Evolutionary conservation across 1,140 invertebrate species (phyloP).

Genomic region (Zaprionus kolodkinae): DNA sequence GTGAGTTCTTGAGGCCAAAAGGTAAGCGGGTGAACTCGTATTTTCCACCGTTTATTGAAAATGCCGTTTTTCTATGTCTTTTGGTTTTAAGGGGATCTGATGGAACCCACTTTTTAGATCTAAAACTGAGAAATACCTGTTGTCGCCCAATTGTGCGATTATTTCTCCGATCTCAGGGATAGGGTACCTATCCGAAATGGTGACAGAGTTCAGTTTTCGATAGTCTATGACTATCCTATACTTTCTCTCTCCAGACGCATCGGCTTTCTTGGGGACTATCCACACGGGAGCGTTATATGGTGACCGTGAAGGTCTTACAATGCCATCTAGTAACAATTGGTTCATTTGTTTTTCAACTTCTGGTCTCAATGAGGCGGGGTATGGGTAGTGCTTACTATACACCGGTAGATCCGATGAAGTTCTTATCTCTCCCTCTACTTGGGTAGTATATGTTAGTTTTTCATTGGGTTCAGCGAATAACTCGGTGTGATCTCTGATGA

Average conservation of each 20-base stretch:
- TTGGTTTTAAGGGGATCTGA: conserved; percentile 71
- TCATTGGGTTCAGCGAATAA: conserved; percentile 1
- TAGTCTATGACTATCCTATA: conserved; percentile 47
- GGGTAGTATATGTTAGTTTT: conserved; percentile 1
- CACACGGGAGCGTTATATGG: not conserved
- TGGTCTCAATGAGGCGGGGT: not conserved
- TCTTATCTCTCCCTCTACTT: not conserved
- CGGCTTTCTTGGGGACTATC: not conserved
- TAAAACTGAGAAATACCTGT: conserved; percentile 7
- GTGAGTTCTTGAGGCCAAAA: not conserved
- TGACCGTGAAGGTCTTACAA: not conserved
- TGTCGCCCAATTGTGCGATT: conserved; percentile 66
- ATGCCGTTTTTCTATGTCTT: conserved; percentile 76
- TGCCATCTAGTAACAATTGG: not conserved
- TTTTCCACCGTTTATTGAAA: conserved; percentile 76
- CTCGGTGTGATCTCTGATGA: not conserved
- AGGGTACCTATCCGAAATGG: conserved; percentile 84
- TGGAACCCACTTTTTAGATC: conserved; percentile 85
- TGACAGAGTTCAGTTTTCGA: conserved; percentile 72
- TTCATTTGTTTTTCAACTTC: not conserved
- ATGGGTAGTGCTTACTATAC: not conserved
- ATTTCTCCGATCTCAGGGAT: conserved; percentile 85
- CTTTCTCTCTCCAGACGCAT: not conserved
- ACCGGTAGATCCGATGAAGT: no score
- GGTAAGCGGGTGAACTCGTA: conserved; percentile 54